These are phyloP conservation scores for Mythimna ferrago DNA, from an alignment of 2,888 invertebrate species.

Conservation along the genomic window DNA sequence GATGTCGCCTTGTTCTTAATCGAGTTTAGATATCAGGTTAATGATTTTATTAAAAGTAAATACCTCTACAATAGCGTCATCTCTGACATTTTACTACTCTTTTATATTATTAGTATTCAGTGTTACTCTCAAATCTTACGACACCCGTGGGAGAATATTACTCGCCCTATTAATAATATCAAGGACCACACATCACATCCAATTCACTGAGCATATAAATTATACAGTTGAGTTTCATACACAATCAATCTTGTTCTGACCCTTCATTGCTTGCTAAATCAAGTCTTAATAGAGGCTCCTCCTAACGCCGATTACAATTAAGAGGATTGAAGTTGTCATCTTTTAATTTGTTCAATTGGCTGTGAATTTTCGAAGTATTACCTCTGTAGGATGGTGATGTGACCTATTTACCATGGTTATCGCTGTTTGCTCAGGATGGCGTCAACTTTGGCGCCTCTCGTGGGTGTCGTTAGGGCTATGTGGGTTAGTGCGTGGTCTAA, in stretches of 20 bases:
- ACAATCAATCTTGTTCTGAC: conserved; percentile 60
- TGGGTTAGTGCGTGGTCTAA: conserved; percentile 67
- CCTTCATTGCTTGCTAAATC: conserved; percentile 56
- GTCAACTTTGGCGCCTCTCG: conserved; percentile 81
- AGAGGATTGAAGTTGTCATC: conserved; percentile 64
- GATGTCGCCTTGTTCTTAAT: neutral
- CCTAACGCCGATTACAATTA: conserved; percentile 61
- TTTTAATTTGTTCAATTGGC: conserved; percentile 71
- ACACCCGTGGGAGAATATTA: conserved; percentile 32
- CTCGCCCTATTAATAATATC: conserved; percentile 28
- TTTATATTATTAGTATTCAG: neutral
- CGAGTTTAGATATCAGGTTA: neutral
- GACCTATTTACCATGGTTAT: conserved; percentile 77
- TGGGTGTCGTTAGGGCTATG: conserved; percentile 65
- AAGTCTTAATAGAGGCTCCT: conserved; percentile 53
- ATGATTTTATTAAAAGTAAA: neutral
- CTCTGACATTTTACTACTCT: neutral
- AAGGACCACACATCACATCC: conserved; percentile 47
- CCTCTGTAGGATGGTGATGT: conserved; percentile 66
- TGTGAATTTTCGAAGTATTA: conserved; percentile 63
- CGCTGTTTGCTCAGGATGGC: conserved; percentile 76
- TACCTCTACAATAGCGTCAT: neutral
- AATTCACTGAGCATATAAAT: conserved; percentile 53
- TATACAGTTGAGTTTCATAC: conserved; percentile 46
- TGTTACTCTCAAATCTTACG: conserved; percentile 11